phyloP scores from a whole-genome alignment of 53 echinoderm and acorn worm genomes.

The Pentamera pediparva region DNA sequence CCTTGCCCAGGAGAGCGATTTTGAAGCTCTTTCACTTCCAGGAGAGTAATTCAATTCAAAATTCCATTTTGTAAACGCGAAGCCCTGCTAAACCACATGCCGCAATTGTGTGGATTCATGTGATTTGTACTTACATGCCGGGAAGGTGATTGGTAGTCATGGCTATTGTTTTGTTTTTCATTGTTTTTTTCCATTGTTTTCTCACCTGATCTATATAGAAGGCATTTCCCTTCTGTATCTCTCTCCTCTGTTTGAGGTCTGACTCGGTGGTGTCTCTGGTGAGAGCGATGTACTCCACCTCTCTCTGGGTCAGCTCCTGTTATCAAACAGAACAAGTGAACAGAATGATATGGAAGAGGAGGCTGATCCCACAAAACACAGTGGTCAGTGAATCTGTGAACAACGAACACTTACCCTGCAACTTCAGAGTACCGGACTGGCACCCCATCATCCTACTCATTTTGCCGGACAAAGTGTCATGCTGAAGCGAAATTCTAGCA shows the following conservation, averaged over 20 bases:
- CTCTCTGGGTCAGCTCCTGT: conserved; percentile 90
- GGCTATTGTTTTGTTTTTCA: not conserved
- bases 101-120: not conserved
- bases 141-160: not conserved
- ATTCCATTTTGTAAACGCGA: too few species aligned
- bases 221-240: conserved; percentile 79
- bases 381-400: too few species aligned
- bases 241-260: conserved; percentile 92
- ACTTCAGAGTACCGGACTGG: not conserved
- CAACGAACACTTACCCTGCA: too few species aligned
- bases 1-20: too few species aligned
- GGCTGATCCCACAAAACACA: too few species aligned
- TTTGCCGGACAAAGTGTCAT: too few species aligned
- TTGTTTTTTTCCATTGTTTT: not conserved
- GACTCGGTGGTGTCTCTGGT: conserved; percentile 96
- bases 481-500: too few species aligned
- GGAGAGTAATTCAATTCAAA: too few species aligned
- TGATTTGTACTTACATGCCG: not conserved
- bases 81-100: too few species aligned
- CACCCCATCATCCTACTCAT: too few species aligned
- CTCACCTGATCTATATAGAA: conserved; percentile 95
- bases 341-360: not conserved
- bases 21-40: too few species aligned
- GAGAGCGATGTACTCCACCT: conserved; percentile 89
- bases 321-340: not conserved